A percentile compares a stretch with the other conserved stretches of the same genome.
phyloP scores from a whole-genome alignment of 2,888 invertebrate species.

The Ormyrus rosae region DNA sequence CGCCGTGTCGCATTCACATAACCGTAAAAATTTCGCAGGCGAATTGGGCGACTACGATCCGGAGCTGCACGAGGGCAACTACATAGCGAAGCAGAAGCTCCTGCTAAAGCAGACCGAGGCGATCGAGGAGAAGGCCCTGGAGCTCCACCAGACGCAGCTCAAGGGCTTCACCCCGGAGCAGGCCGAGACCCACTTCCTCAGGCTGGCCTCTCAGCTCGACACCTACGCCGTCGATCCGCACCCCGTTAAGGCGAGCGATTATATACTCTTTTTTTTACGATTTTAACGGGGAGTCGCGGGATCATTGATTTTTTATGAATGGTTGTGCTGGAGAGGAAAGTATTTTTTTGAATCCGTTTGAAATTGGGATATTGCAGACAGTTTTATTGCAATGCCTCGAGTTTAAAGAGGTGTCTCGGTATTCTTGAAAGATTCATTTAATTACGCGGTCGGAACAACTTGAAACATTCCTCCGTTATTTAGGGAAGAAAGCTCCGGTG shows the following conservation, averaged over 20 bases:
- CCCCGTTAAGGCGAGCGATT: slow-evolving; percentile 89
- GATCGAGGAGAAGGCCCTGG: slow-evolving; percentile 95
- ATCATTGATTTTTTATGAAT: too few species aligned
- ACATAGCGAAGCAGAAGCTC: slow-evolving; percentile 93
- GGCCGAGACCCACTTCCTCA: slow-evolving; percentile 93
- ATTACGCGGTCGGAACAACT: too few species aligned
- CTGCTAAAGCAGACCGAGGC: slow-evolving; percentile 93
- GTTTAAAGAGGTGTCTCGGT: background rate
- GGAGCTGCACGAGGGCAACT: slow-evolving; percentile 90
- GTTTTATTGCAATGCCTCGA: background rate
- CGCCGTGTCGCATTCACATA: too few species aligned
- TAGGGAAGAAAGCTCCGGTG: background rate
- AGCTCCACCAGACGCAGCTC: slow-evolving; percentile 91
- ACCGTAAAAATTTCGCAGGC: slow-evolving; percentile 78
- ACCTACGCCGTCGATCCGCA: slow-evolving; percentile 99
- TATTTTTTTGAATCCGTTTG: too few species aligned
- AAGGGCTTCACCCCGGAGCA: slow-evolving; percentile 91
- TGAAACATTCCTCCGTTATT: too few species aligned
- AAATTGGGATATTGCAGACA: too few species aligned
- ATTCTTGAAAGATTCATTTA: background rate
- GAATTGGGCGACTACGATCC: slow-evolving; percentile 97
- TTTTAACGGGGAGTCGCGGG: too few species aligned
- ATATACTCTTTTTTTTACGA: background rate
- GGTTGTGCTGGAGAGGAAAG: too few species aligned
- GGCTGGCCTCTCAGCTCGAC: slow-evolving; percentile 93